Conservation (phyloP, 2,888 invertebrate genomes). For the Chymomyza amoena region DNA sequence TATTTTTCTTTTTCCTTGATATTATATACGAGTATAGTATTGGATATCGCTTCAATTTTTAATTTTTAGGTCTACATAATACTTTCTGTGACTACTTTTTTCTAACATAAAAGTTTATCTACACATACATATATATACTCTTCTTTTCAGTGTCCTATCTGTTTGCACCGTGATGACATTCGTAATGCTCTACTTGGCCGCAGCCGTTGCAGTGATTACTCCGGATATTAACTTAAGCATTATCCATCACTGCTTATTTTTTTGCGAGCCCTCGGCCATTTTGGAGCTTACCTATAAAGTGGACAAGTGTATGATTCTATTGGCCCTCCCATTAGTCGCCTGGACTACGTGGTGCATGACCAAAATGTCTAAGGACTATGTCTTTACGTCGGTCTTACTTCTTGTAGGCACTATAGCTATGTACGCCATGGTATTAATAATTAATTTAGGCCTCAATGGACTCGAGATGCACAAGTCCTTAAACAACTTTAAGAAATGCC, state of each 20-base stretch:
- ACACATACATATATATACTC: not conserved
- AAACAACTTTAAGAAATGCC: constrained; percentile 17
- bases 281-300: constrained; percentile 21
- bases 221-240: constrained; percentile 16
- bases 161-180: constrained; percentile 1
- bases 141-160: not conserved
- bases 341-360: not conserved
- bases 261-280: constrained; percentile 3
- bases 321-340: constrained; percentile 18
- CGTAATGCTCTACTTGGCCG: constrained; percentile 20
- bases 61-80: too few relatives aligned
- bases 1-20: too few relatives aligned
- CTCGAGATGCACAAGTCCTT: constrained; percentile 22
- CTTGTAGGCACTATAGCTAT: not conserved
- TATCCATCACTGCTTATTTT: constrained; percentile 14
- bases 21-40: too few relatives aligned
- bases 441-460: constrained; percentile 23
- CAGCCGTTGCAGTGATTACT: constrained; percentile 22
- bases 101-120: too few relatives aligned
- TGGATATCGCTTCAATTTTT: too few relatives aligned
- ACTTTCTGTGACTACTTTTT: too few relatives aligned
- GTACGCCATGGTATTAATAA: constrained; percentile 8
- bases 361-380: not conserved
- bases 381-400: not conserved
- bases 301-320: constrained; percentile 17